A percentile compares a stretch with the other conserved stretches of the same genome.
Conservation (phyloP, 2,797 vertebrate species). For the Propithecus perrieri region DNA sequence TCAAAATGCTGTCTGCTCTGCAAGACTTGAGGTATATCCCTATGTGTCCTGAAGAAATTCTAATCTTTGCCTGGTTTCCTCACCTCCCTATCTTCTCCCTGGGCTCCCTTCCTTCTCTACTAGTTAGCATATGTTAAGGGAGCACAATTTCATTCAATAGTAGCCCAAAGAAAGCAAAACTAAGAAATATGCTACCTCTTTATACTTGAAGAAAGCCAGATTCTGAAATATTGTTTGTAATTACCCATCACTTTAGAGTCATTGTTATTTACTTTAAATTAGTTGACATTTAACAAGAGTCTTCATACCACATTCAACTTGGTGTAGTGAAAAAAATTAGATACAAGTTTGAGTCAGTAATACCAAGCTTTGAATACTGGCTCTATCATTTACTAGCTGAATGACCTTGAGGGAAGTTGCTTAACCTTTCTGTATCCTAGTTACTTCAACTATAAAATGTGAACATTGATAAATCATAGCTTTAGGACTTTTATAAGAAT, state of each 20-base stretch:
- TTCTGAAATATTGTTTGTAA: constrained; percentile 28
- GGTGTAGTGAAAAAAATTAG: background rate
- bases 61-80: background rate
- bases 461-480: constrained; percentile 30
- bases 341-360: constrained; percentile 37
- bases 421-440: constrained; percentile 27
- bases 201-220: constrained; percentile 31
- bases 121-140: constrained; percentile 26
- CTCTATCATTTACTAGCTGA: constrained; percentile 40
- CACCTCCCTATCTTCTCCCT: background rate
- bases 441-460: constrained; percentile 42
- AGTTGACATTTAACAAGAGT: constrained; percentile 14
- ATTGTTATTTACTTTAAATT: constrained; percentile 20
- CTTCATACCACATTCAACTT: constrained; percentile 10
- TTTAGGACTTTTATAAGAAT: constrained; percentile 44
- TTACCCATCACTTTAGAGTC: constrained; percentile 28
- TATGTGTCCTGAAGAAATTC: constrained; percentile 30
- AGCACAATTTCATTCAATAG: constrained; percentile 1
- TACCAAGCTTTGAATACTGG: constrained; percentile 20
- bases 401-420: constrained; percentile 44
- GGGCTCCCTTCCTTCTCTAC: background rate
- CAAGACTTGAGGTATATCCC: background rate
- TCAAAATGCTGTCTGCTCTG: constrained; percentile 28
- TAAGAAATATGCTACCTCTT: background rate
- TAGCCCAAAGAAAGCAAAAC: constrained; percentile 44